These are phyloP conservation scores for Brevimyrus niger DNA, from an alignment of 2,113 vertebrate genomes.

Conservation along the genomic window DNA sequence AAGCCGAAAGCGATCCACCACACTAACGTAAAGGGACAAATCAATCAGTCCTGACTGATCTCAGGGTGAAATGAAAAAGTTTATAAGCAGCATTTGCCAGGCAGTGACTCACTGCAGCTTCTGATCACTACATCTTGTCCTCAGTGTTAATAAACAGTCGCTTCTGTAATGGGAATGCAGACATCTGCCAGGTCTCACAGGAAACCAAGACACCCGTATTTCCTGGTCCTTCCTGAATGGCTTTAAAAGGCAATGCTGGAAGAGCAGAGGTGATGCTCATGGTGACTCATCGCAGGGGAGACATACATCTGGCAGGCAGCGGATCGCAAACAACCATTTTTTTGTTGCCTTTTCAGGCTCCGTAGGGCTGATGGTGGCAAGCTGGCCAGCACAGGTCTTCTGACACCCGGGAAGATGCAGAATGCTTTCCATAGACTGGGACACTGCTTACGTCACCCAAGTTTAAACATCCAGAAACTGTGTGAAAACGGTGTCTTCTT, in stretches of 20 bases:
- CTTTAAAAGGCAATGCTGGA: constrained; percentile 61
- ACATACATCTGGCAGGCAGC: constrained; percentile 39
- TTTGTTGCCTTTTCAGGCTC: constrained; percentile 50
- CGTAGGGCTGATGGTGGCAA: constrained; percentile 1
- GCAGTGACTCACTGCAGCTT: constrained; percentile 1
- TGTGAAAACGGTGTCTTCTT: neutral
- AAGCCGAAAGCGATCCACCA: neutral
- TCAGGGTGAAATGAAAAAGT: neutral
- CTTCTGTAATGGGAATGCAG: constrained; percentile 39
- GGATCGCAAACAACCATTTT: constrained; percentile 25
- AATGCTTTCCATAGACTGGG: neutral
- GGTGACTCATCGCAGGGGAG: constrained; percentile 35
- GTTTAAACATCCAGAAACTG: neutral
- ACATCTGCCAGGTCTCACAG: constrained; percentile 7
- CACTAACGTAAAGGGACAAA: neutral
- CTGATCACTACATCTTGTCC: neutral
- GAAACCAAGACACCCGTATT: constrained; percentile 33
- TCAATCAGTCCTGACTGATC: neutral
- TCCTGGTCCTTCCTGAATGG: constrained; percentile 25
- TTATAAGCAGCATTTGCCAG: neutral
- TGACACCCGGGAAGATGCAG: neutral
- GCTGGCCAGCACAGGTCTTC: neutral
- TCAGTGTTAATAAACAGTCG: constrained; percentile 20
- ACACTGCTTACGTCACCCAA: neutral
- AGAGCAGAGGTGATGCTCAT: constrained; percentile 5